These are phyloP conservation scores for Tinea pellionella DNA, from an alignment of 2,888 invertebrate genomes.

Conservation along the genomic window DNA sequence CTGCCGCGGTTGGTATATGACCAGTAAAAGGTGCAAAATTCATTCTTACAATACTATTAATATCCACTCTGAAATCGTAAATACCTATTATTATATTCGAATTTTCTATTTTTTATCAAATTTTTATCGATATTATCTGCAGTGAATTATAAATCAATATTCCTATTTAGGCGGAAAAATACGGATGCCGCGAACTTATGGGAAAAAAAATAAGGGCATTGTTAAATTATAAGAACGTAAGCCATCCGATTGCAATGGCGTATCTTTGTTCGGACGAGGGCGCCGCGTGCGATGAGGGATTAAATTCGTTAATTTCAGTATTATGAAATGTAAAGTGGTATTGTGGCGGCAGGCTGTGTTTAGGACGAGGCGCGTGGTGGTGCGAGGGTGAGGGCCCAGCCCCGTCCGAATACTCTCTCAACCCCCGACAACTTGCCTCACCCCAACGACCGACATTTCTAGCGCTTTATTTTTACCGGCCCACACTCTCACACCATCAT, in stretches of 20 bases:
- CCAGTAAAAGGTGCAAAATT: conserved; percentile 89
- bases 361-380: neutral
- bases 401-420: conserved; percentile 24
- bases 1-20: conserved; percentile 79
- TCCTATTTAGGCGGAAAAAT: too few species aligned
- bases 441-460: conserved; percentile 51
- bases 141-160: too few species aligned
- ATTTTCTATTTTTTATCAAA: too few species aligned
- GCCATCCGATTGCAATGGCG: neutral
- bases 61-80: conserved; percentile 15
- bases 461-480: conserved; percentile 65
- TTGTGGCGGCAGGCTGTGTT: neutral
- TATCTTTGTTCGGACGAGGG: neutral
- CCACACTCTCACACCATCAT: conserved; percentile 59
- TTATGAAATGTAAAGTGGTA: neutral
- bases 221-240: too few species aligned
- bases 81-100: neutral
- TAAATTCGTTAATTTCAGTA: neutral
- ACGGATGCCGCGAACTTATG: too few species aligned
- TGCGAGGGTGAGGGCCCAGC: neutral
- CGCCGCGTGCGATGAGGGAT: too few species aligned
- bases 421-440: conserved; percentile 68
- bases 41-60: conserved; percentile 58
- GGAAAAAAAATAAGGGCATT: too few species aligned
- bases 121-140: too few species aligned